These are phyloP conservation scores for Tetheella fluctuosa DNA, from an alignment of 2,888 invertebrate species.

Conservation along the genomic window DNA sequence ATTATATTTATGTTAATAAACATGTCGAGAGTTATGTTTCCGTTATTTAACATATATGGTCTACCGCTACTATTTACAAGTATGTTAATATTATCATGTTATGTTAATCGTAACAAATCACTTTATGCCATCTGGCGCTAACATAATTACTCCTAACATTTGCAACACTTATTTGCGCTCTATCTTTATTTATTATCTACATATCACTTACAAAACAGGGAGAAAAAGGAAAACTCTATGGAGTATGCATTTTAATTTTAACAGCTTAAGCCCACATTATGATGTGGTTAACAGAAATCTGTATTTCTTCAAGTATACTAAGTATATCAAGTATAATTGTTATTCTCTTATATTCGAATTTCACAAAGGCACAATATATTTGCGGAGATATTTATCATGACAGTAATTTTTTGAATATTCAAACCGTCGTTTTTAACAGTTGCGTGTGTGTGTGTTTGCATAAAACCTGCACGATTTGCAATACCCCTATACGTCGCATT, in stretches of 20 bases:
- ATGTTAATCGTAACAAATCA: conserved; percentile 26
- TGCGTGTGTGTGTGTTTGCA: conserved; percentile 17
- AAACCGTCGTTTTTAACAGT: neutral
- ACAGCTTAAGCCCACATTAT: neutral
- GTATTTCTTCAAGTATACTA: neutral
- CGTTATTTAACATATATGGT: conserved; percentile 10
- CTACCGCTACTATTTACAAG: conserved; percentile 18
- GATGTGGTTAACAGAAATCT: neutral
- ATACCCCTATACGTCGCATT: conserved; percentile 25
- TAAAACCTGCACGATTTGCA: conserved; percentile 18
- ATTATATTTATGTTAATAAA: conserved; percentile 8
- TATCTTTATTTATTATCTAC: conserved; percentile 8
- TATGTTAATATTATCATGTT: conserved; percentile 31
- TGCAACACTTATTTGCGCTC: conserved; percentile 17
- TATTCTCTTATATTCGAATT: neutral
- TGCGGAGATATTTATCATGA: neutral
- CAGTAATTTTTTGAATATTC: conserved; percentile 7
- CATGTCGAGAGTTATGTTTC: conserved; percentile 4
- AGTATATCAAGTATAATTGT: neutral
- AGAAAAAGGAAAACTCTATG: neutral
- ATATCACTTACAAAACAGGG: neutral
- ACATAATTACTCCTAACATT: conserved; percentile 23
- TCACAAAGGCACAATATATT: neutral
- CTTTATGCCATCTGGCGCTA: conserved; percentile 24
- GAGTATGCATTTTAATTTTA: too few species aligned